Evolutionary conservation across 1,140 invertebrate genomes (phyloP).

Genomic region (Gonatopus flavifemur): DNA sequence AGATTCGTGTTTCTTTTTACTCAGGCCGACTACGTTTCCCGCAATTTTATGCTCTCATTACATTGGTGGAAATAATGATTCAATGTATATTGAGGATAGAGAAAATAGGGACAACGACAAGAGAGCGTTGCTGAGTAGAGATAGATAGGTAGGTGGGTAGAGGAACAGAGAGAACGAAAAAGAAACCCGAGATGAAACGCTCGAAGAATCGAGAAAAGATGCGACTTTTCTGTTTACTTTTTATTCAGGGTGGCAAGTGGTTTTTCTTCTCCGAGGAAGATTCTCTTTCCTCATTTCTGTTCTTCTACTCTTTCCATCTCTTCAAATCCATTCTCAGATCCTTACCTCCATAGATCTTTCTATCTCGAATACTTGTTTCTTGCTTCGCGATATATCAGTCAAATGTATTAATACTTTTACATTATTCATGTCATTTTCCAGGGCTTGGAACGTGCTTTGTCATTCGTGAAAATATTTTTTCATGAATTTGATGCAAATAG

Average conservation of each 20-base stretch:
- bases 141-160: too few species aligned
- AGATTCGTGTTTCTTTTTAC: neutral
- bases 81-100: constrained; percentile 21
- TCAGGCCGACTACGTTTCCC: neutral
- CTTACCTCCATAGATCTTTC: too few species aligned
- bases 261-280: constrained; percentile 13
- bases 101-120: too few species aligned
- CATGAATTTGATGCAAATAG: too few species aligned
- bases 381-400: too few species aligned
- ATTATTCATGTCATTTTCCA: too few species aligned
- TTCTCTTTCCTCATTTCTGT: neutral
- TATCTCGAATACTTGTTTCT: too few species aligned
- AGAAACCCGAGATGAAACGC: constrained; percentile 21
- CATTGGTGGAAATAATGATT: constrained; percentile 21
- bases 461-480: too few species aligned
- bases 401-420: too few species aligned
- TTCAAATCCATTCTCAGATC: neutral
- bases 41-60: constrained; percentile 22
- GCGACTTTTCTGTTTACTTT: constrained; percentile 29
- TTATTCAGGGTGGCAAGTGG: constrained; percentile 19
- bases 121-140: too few species aligned
- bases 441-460: too few species aligned
- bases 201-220: constrained; percentile 13
- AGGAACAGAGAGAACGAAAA: constrained; percentile 5
- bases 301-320: constrained; percentile 3